Conservation (phyloP, 2,113 vertebrate species). For the Indri indri region DNA sequence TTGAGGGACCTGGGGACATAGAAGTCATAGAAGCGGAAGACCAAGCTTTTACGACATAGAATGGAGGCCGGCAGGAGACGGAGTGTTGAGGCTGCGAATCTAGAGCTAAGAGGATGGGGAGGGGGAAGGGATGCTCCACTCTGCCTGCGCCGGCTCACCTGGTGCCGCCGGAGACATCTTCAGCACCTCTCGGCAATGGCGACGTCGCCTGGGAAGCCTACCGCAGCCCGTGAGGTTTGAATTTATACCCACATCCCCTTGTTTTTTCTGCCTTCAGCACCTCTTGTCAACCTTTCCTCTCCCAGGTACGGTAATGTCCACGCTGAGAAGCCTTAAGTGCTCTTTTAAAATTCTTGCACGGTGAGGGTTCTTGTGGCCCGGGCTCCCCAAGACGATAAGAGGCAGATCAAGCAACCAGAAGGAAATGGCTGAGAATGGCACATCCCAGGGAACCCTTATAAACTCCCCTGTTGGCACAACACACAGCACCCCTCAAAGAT, state of each 20-base stretch:
- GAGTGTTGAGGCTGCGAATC: neutral
- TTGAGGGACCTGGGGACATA: neutral
- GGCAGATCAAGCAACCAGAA: neutral
- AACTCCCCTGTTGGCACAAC: neutral
- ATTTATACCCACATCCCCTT: neutral
- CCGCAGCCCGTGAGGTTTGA: neutral
- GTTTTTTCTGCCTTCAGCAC: neutral
- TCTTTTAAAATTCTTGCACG: neutral
- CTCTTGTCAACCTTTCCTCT: neutral
- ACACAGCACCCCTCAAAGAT: neutral
- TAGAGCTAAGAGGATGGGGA: neutral
- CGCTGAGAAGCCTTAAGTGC: neutral
- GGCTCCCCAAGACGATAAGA: neutral
- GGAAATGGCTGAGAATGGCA: neutral
- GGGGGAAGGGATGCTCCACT: accelerated
- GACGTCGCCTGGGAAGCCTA: neutral
- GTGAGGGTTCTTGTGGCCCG: neutral
- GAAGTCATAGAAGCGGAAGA: neutral
- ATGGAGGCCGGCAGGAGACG: neutral
- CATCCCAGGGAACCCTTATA: accelerated
- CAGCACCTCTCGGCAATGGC: neutral
- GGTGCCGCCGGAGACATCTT: neutral
- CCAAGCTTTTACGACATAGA: accelerated
- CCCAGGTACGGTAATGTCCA: accelerated
- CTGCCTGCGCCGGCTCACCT: neutral